Conservation (phyloP, 2,113 vertebrate genomes). For the Barbus barbus region DNA sequence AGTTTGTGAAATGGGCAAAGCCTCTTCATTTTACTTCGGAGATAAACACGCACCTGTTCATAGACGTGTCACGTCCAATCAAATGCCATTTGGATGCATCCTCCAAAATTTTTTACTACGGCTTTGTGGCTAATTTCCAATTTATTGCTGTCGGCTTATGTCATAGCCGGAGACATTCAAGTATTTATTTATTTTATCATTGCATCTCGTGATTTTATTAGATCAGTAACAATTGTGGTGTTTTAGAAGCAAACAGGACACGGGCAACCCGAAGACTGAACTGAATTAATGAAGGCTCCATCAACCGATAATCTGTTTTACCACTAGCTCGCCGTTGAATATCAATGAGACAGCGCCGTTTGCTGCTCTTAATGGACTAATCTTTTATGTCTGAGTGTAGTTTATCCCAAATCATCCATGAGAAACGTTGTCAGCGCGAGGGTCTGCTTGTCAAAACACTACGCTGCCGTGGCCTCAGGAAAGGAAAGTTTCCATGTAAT, state of each 20-base stretch:
- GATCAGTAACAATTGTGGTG: conserved; percentile 62
- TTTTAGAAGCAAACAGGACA: conserved; percentile 42
- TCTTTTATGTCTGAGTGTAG: conserved; percentile 55
- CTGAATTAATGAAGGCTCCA: conserved; percentile 55
- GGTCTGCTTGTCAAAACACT: conserved; percentile 58
- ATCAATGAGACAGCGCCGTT: conserved; percentile 46
- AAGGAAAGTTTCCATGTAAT: conserved; percentile 51
- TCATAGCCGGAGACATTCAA: conserved; percentile 74
- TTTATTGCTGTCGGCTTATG: conserved; percentile 76
- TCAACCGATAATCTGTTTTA: conserved; percentile 55
- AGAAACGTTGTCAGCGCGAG: conserved; percentile 48
- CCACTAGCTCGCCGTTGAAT: conserved; percentile 42
- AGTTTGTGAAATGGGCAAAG: no score
- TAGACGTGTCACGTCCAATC: conserved; percentile 78
- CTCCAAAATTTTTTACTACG: conserved; percentile 72
- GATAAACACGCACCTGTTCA: conserved; percentile 79
- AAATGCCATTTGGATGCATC: no score
- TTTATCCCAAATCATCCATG: conserved; percentile 54
- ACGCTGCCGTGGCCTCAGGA: conserved; percentile 39
- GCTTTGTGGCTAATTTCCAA: conserved; percentile 78
- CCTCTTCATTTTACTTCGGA: conserved; percentile 71
- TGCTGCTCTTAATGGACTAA: conserved; percentile 54
- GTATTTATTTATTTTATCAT: conserved; percentile 77
- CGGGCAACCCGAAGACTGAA: conserved; percentile 50
- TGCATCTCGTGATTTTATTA: conserved; percentile 74